A percentile compares a stretch with the other conserved stretches of the same genome.
Evolutionary conservation across 2,888 invertebrate genomes (phyloP).

Genomic region (Agrochola lychnidis): DNA sequence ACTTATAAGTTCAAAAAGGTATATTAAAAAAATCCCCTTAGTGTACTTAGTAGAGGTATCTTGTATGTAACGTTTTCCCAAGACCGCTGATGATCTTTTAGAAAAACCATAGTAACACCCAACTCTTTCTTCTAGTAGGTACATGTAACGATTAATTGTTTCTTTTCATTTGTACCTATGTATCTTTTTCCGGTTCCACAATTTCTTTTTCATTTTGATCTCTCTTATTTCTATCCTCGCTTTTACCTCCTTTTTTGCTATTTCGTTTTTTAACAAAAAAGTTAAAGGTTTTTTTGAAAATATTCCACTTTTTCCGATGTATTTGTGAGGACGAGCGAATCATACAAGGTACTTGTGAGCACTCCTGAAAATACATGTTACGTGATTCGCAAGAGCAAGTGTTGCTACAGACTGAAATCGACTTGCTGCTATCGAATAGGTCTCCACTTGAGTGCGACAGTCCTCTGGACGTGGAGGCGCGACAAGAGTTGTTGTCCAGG

Average conservation of each 20-base stretch:
- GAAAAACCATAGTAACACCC: slow-evolving; percentile 8
- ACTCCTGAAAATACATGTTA: slow-evolving; percentile 61
- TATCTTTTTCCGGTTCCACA: slow-evolving; percentile 34
- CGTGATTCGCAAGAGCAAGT: slow-evolving; percentile 75
- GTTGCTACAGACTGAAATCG: slow-evolving; percentile 69
- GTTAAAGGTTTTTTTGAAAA: slow-evolving; percentile 69
- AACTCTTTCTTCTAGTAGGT: not conserved
- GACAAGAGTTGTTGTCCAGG: slow-evolving; percentile 69
- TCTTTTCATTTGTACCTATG: not conserved
- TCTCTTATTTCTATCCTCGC: slow-evolving; percentile 57
- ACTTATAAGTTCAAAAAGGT: not conserved
- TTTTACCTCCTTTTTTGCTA: slow-evolving; percentile 60
- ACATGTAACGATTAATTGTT: too few species aligned
- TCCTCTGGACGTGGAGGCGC: slow-evolving; percentile 81
- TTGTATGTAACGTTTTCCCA: not conserved
- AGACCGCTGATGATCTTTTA: not conserved
- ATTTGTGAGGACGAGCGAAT: slow-evolving; percentile 78
- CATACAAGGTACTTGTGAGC: slow-evolving; percentile 73
- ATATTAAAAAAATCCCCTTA: not conserved
- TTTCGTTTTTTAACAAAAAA: slow-evolving; percentile 68
- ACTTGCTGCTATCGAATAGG: slow-evolving; percentile 68
- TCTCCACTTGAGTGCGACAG: slow-evolving; percentile 78
- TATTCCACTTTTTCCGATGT: slow-evolving; percentile 77
- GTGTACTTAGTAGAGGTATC: not conserved
- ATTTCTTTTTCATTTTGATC: slow-evolving; percentile 22